Base-by-base conservation (phyloP, 1,140 invertebrate species). In the Latrodectus geometricus region DNA sequence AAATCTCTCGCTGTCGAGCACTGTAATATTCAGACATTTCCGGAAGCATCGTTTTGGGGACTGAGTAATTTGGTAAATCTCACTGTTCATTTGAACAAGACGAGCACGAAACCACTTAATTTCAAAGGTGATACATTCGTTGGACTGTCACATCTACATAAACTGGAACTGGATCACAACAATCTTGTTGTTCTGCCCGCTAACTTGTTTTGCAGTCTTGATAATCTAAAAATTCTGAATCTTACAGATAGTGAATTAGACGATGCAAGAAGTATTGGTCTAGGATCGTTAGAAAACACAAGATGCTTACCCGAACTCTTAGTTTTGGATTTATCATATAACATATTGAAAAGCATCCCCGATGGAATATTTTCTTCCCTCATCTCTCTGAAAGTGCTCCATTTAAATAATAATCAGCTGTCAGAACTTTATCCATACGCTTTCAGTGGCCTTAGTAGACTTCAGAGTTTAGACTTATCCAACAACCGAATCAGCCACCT, bases 321-420 rank as follows among this genome's bases (percentile, higher is more conserved):
- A 35, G 92, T 94, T 21, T 91, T 97, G 8, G 96, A 97, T 90
- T 91, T 96, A 11, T 96, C 96, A 15, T 92, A 93, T 86, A 97
- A 97, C 90, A 94, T 92, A 52, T 93, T 95, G 66, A 95, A 95
- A 52, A 92, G 85, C 35, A 81, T 89, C 69, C 88, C 89, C 54
- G 88, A 88, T 49, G 83, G 89, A 8, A 78, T 76, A 35, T 90
- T 90, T 80, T 88, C 74, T 15, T 75, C 70, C 2, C 82, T 90
- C 11, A 48, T 69, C 14, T 80, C 86, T 8, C 56, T 90, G 48
- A 93, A 94, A 85, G 94, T 95, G 89, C 92, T 97, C 35, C 93
- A 94, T 89, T 90, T 98, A 80, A 94, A 96, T 90, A 94, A 96
- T 89, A 98, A 98, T 90, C 94, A 95, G 88, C 94, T 97, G 85